Evolutionary conservation across 2,888 invertebrate species (phyloP).

Genomic region (Drosophila demipolita): DNA sequence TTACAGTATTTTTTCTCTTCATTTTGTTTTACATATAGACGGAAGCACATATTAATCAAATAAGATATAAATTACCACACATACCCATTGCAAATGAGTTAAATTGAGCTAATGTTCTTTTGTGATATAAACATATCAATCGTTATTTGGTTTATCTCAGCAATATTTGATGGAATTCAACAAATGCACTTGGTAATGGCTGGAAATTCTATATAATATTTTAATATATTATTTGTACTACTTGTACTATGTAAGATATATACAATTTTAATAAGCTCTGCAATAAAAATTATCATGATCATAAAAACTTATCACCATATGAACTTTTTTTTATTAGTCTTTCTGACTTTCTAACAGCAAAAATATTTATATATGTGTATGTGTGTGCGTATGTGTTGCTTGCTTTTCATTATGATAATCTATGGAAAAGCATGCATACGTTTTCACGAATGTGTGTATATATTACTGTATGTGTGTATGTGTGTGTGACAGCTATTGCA

Average conservation of each 20-base stretch:
- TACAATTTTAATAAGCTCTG: neutral
- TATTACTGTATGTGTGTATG: neutral
- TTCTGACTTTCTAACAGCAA: neutral
- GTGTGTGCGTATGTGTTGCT: neutral
- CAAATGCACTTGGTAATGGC: neutral
- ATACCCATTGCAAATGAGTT: neutral
- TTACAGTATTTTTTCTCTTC: neutral
- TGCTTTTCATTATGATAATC: constrained; percentile 10
- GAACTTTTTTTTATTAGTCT: neutral
- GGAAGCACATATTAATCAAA: neutral
- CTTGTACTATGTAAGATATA: neutral
- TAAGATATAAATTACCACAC: neutral
- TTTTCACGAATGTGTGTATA: constrained; percentile 7
- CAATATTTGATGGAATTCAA: neutral
- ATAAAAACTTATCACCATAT: neutral
- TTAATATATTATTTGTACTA: neutral
- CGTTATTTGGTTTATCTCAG: neutral
- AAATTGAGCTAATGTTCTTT: neutral
- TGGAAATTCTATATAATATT: neutral
- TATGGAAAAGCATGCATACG: constrained; percentile 5
- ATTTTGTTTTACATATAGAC: neutral
- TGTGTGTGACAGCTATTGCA: neutral
- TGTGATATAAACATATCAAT: neutral
- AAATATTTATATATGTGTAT: neutral
- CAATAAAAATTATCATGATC: neutral